Evolutionary conservation across 1,140 invertebrate species (phyloP), one percentile per base, ranked within the genome.

Genomic region (Platorchestia sp.): DNA sequence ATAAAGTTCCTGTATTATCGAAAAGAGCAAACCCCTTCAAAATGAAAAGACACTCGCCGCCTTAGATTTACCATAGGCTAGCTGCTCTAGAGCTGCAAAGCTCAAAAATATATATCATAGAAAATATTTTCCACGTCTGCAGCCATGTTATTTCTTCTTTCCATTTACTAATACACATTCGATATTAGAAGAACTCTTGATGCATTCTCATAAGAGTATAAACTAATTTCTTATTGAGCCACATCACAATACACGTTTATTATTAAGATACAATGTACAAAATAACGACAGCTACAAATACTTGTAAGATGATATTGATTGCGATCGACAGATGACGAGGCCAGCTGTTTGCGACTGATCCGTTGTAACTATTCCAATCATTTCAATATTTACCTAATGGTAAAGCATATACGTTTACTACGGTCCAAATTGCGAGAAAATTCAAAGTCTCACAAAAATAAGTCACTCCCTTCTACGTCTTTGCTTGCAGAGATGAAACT

Each of bases 241-340:
- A 93, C 91, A 93, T 93, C 91, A 93, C 91, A 93, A 44, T 93
- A 93, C 91, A 93, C 43, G 91, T 93, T 93, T 47, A 93, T 45
- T 45, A 45, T 93, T 93, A 93, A 93, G 91, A 93, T 93, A 93
- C 91, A 93, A 93, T 44, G 45, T 93, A 93, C 43, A 93, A 93
- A 93, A 93, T 93, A 93, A 93, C 91, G 87, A 90, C 27, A 93
- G 7, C 89, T 93, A 93, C 91, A 93, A 90, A 93, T 93, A 93
- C 91, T 93, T 45, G 91, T 93, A 93, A 93, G 91, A 93, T 93
- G 91, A 93, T 93, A 93, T 93, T 93, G 91, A 93, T 93, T 93
- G 91, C 91, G 47, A 93, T 93, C 5, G 16, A 93, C 91, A 45
- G 44, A n/a, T 93, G 45, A 93, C 36, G n/a, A 89, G 41, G 43